Evolutionary conservation across 2,113 vertebrate species (phyloP).

Genomic region (Perccottus glenii): DNA sequence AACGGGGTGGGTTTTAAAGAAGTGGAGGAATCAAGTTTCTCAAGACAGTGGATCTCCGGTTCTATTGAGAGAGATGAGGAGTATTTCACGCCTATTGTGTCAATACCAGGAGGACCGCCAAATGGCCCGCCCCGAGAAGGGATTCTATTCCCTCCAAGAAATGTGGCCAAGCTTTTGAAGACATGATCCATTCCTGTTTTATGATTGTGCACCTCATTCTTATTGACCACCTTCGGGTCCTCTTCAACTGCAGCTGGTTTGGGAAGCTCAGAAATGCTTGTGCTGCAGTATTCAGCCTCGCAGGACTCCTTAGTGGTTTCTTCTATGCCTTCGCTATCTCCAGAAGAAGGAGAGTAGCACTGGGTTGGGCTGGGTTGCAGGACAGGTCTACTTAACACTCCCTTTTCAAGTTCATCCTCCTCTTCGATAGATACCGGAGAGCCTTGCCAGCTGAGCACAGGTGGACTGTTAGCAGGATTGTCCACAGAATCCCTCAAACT

Average conservation of each 20-base stretch:
- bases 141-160: constrained; percentile 83
- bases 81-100: constrained; percentile 68
- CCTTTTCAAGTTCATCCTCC: constrained; percentile 71
- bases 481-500: constrained; percentile 63
- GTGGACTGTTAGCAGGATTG: constrained; percentile 77
- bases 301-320: constrained; percentile 22
- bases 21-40: constrained; percentile 46
- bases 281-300: constrained; percentile 28
- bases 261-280: constrained; percentile 35
- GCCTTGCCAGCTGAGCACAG: constrained; percentile 83
- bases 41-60: constrained; percentile 66
- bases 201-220: constrained; percentile 53
- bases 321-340: constrained; percentile 43
- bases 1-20: constrained; percentile 51
- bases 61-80: constrained; percentile 74
- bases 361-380: constrained; percentile 78
- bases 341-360: constrained; percentile 56
- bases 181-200: constrained; percentile 77
- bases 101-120: constrained; percentile 57
- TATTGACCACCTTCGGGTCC: constrained; percentile 51
- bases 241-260: constrained; percentile 42
- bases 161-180: constrained; percentile 83
- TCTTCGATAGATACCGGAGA: constrained; percentile 79
- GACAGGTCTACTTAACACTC: constrained; percentile 75
- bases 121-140: constrained; percentile 82